Conservation (phyloP, 2,113 vertebrate genomes). For the Corynorhinus townsendii region DNA sequence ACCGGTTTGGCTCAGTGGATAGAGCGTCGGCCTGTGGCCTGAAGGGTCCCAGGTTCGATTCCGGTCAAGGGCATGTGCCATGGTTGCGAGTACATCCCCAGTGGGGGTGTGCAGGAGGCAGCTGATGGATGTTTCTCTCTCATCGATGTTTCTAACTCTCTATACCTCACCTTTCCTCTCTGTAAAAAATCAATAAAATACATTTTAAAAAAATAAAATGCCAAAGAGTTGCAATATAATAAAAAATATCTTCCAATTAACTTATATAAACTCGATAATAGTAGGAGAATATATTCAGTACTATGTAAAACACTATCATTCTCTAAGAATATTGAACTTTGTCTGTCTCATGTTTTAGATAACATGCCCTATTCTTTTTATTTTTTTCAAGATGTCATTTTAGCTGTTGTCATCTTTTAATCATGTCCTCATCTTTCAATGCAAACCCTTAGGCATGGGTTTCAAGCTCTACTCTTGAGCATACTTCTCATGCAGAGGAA, state of each 20-base stretch:
- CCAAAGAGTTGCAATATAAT: neutral
- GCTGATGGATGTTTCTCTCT: too few relatives aligned
- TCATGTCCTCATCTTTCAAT: neutral
- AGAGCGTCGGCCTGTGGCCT: too few relatives aligned
- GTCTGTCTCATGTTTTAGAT: neutral
- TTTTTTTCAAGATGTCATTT: neutral
- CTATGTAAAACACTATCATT: neutral
- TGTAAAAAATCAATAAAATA: too few relatives aligned
- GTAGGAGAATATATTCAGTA: neutral
- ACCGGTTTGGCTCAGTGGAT: too few relatives aligned
- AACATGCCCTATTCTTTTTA: neutral
- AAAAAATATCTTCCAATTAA: neutral
- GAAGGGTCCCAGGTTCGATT: too few relatives aligned
- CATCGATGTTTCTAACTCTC: too few relatives aligned
- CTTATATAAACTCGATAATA: neutral
- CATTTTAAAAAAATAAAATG: too few relatives aligned
- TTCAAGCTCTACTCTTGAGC: neutral
- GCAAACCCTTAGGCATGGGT: neutral
- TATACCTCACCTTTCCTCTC: too few relatives aligned
- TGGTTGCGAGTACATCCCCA: too few relatives aligned
- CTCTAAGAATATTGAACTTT: neutral
- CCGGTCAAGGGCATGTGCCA: too few relatives aligned
- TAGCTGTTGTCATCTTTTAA: constrained; percentile 15
- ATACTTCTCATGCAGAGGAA: constrained; percentile 35
- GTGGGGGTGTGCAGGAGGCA: too few relatives aligned